phyloP scores from a whole-genome alignment of 2,113 vertebrate species.

The Lates calcarifer region DNA sequence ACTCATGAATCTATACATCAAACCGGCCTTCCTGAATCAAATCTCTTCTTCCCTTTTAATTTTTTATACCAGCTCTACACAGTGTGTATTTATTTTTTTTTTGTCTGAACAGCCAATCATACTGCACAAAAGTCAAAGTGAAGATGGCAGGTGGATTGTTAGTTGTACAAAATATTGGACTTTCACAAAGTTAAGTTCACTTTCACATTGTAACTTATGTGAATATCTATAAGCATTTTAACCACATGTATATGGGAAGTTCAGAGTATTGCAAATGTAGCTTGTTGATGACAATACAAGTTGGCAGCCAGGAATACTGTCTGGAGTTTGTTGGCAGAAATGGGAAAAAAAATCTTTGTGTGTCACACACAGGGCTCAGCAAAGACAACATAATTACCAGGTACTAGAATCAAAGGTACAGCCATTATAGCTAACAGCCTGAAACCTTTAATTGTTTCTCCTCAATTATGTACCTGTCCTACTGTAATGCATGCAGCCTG shows the following conservation, averaged over 20 bases:
- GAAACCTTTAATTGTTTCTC: slow-evolving; percentile 65
- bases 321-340: slow-evolving; percentile 3
- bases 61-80: too few relatives aligned
- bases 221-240: neutral
- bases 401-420: slow-evolving; percentile 17
- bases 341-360: neutral
- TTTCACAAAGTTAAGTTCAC: too few relatives aligned
- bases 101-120: neutral
- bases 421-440: slow-evolving; percentile 43
- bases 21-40: neutral
- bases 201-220: neutral
- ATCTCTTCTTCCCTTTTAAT: neutral
- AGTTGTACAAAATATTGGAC: too few relatives aligned
- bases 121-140: neutral
- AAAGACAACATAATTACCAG: slow-evolving; percentile 64
- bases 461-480: slow-evolving; percentile 36
- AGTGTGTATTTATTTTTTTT: neutral
- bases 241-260: neutral
- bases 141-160: too few relatives aligned
- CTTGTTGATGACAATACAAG: neutral
- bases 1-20: neutral
- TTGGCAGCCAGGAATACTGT: neutral
- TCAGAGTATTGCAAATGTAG: neutral
- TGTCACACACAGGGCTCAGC: slow-evolving; percentile 7
- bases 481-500: slow-evolving; percentile 34